Evolutionary conservation across 2,797 vertebrate genomes (phyloP).

Genomic region (Phataginus tricuspis): DNA sequence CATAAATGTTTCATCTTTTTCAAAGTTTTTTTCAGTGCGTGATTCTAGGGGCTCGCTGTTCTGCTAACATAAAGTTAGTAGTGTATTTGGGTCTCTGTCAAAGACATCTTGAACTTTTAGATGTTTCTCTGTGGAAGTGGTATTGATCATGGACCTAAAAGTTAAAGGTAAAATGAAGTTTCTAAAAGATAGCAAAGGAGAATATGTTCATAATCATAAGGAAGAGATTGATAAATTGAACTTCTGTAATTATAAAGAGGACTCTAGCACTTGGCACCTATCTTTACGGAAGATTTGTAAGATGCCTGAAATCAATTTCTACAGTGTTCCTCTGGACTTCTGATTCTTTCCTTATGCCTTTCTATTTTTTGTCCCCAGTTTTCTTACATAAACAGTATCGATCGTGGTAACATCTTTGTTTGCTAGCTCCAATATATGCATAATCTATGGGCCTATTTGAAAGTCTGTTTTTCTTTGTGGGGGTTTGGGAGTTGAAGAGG

Average conservation of each 20-base stretch:
- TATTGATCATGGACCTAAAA: slow-evolving; percentile 75
- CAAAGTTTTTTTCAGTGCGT: slow-evolving; percentile 86
- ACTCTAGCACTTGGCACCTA: slow-evolving; percentile 80
- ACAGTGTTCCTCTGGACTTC: slow-evolving; percentile 75
- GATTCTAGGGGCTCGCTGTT: slow-evolving; percentile 86
- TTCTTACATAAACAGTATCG: slow-evolving; percentile 90
- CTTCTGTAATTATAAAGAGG: slow-evolving; percentile 35
- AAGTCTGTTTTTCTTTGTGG: not conserved
- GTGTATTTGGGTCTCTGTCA: slow-evolving; percentile 86
- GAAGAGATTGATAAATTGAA: not conserved
- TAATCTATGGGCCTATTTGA: not conserved
- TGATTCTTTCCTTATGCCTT: slow-evolving; percentile 89
- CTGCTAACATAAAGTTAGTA: slow-evolving; percentile 92
- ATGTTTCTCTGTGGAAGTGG: slow-evolving; percentile 77
- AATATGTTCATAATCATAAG: not conserved
- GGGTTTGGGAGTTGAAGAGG: not conserved
- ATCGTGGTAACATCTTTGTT: not conserved
- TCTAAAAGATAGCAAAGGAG: not conserved
- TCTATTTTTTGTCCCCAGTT: slow-evolving; percentile 89
- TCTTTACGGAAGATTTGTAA: slow-evolving; percentile 80
- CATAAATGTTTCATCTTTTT: slow-evolving; percentile 91
- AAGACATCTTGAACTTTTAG: slow-evolving; percentile 78
- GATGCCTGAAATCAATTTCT: slow-evolving; percentile 73
- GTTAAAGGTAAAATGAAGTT: slow-evolving; percentile 52
- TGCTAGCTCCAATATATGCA: not conserved